Evolutionary conservation across 2,888 invertebrate genomes (phyloP).

Genomic region (Urechis unicinctus): DNA sequence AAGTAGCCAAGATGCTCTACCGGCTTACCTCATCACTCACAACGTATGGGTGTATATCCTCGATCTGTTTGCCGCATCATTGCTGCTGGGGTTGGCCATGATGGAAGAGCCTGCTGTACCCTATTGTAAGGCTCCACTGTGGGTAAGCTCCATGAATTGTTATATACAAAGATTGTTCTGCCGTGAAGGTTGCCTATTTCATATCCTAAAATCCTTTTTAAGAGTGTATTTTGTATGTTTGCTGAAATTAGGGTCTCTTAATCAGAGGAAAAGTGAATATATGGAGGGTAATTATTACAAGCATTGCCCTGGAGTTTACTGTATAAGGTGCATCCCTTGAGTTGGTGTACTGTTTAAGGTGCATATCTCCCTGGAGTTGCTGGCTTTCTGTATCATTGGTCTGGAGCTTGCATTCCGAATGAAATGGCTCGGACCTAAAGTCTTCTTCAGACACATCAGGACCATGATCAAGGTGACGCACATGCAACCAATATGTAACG

Average conservation of each 20-base stretch:
- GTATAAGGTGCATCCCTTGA: constrained; percentile 67
- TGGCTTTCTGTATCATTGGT: constrained; percentile 69
- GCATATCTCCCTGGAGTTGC: constrained; percentile 73
- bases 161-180: background rate
- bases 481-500: too few relatives aligned
- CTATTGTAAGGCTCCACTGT: constrained; percentile 59
- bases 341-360: constrained; percentile 58
- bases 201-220: too few relatives aligned
- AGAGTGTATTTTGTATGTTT: too few relatives aligned
- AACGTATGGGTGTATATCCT: constrained; percentile 80
- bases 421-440: constrained; percentile 78
- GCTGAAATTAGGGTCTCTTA: too few relatives aligned
- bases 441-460: constrained; percentile 75
- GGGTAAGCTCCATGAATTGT: constrained; percentile 30
- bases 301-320: background rate
- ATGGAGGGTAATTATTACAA: too few relatives aligned
- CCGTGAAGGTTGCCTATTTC: too few relatives aligned
- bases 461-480: constrained; percentile 74
- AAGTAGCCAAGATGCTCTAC: constrained; percentile 71
- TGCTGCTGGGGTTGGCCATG: constrained; percentile 69
- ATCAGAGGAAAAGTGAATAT: too few relatives aligned
- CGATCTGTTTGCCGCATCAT: constrained; percentile 69
- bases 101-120: constrained; percentile 76
- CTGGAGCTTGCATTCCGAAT: constrained; percentile 73
- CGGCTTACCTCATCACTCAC: constrained; percentile 83